Conservation (phyloP, 2,888 invertebrate species). For the Drosophila lutescens region DNA sequence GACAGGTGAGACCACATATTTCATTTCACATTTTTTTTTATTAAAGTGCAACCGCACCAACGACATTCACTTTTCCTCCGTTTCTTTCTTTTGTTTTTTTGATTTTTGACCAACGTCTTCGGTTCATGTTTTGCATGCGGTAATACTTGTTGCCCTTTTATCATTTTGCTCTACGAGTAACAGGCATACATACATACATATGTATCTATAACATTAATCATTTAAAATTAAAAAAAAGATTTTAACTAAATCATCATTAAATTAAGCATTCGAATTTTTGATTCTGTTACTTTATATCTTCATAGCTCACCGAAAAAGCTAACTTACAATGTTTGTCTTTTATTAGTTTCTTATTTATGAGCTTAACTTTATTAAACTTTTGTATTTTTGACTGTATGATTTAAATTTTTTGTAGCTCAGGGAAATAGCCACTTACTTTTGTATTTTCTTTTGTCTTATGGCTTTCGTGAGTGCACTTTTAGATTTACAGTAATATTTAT, state of each 20-base stretch:
- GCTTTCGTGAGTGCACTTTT: not conserved
- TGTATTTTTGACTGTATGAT: no score
- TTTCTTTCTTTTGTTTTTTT: not conserved
- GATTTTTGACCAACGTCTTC: slow-evolving; percentile 3
- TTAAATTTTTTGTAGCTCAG: no score
- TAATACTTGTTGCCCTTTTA: slow-evolving; percentile 27
- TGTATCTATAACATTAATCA: no score
- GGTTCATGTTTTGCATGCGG: slow-evolving; percentile 36
- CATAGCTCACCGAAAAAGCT: not conserved
- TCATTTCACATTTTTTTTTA: slow-evolving; percentile 50
- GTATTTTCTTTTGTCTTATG: not conserved
- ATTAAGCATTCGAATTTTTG: no score
- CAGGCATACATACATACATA: no score
- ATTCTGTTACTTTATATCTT: not conserved
- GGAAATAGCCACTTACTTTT: no score
- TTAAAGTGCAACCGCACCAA: slow-evolving; percentile 48
- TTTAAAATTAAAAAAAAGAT: no score
- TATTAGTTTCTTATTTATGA: not conserved
- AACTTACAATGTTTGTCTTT: not conserved
- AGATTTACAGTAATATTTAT: no score
- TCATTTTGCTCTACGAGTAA: not conserved
- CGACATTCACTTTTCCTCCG: slow-evolving; percentile 60
- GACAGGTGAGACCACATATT: slow-evolving; percentile 21
- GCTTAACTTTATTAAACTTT: no score
- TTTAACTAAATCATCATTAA: no score